Evolutionary conservation across 2,797 vertebrate species (phyloP), one percentile per base, ranked within the genome.

Genomic region (Alosa sapidissima): DNA sequence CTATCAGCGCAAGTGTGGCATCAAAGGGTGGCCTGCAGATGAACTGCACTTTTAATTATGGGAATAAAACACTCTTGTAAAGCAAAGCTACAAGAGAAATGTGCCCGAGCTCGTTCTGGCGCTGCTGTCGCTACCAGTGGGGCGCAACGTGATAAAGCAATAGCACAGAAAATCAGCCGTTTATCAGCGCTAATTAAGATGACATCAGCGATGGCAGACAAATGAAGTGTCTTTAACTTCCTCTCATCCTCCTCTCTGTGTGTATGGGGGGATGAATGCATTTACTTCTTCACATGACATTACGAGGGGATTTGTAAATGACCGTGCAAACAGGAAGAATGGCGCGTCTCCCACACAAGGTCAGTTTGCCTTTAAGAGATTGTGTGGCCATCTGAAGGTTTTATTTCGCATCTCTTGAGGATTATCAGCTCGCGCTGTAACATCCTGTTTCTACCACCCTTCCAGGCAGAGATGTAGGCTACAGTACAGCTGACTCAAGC

Each of bases 11-110:
- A 65, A 65, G 62, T 65, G 62, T 65, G 62, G 62, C 62, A 65
- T 65, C 62, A 65, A 65, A 65, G 62, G 28, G 24, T 65, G 62
- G 62, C 62, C 62, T 33, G 24, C 62, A 65, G 62, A 65, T 65
- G 62, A 65, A 65, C 62, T 65, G 62, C 24, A 33, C 28, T 65
- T 33, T 65, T 65, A 65, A 65, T 65, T 28, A 65, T 33, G 62
- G 62, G 62, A 65, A 65, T 65, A 65, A 65, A 65, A 65, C 62
- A 65, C 24, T 65, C 65, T 65, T 33, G 24, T 33, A 33, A 65
- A 65, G 62, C 24, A 65, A 33, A 65, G 24, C 62, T 65, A 11
- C 33, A 28, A 28, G 24, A 11, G 24, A 65, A 33, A 28, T 65
- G 24, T 65, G 62, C 62, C 62, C 33, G 24, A 0, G 6, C 62